Conservation (phyloP, 1,140 invertebrate species). For the Calliopsis andreniformis region DNA sequence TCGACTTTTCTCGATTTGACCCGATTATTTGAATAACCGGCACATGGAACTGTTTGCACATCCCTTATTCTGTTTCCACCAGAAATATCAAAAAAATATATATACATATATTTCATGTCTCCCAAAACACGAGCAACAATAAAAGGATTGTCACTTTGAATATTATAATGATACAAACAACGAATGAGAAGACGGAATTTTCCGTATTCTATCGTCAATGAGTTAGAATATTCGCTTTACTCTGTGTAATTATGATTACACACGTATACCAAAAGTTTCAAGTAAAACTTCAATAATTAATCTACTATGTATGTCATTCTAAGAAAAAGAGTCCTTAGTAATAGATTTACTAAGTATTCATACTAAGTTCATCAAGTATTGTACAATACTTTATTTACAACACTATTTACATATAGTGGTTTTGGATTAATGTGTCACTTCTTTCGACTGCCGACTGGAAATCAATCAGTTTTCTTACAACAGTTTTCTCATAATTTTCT, state of each 20-base stretch:
- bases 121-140: conserved; percentile 6
- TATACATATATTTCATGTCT: neutral
- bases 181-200: neutral
- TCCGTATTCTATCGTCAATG: neutral
- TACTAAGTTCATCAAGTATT: too few relatives aligned
- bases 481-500: too few relatives aligned
- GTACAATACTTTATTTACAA: too few relatives aligned
- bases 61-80: neutral
- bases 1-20: too few relatives aligned
- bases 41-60: too few relatives aligned
- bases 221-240: conserved; percentile 28
- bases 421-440: too few relatives aligned
- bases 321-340: neutral
- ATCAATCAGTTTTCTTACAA: too few relatives aligned
- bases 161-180: conserved; percentile 10
- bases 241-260: neutral
- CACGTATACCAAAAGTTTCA: neutral
- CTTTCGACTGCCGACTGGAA: too few relatives aligned
- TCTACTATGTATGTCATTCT: neutral
- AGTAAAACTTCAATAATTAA: conserved; percentile 6
- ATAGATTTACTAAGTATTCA: neutral
- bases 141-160: neutral
- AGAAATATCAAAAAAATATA: neutral
- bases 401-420: too few relatives aligned
- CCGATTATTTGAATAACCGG: too few relatives aligned